These are phyloP conservation scores for Heliothis virescens DNA, from an alignment of 1,140 invertebrate species.

Conservation along the genomic window DNA sequence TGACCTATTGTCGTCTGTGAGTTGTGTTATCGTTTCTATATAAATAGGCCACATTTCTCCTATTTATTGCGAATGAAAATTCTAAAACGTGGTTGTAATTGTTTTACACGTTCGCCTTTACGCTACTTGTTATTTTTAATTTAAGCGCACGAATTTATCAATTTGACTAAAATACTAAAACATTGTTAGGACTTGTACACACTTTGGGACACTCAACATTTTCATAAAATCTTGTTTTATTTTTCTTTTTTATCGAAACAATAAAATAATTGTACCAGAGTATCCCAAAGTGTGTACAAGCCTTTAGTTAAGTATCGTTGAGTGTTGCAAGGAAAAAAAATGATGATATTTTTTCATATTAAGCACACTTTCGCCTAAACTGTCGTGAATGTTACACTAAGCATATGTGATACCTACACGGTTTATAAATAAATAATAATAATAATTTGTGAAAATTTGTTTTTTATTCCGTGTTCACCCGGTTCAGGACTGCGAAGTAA, in stretches of 20 bases:
- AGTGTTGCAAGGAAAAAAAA: constrained; percentile 64
- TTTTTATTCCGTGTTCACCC: constrained; percentile 68
- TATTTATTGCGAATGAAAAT: constrained; percentile 52
- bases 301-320: constrained; percentile 69
- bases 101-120: constrained; percentile 67
- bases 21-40: constrained; percentile 17
- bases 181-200: constrained; percentile 7
- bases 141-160: constrained; percentile 76
- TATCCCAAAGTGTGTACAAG: constrained; percentile 29
- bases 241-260: neutral
- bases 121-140: constrained; percentile 68
- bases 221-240: neutral
- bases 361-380: constrained; percentile 83
- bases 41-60: constrained; percentile 33
- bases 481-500: constrained; percentile 83
- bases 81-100: constrained; percentile 72
- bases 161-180: constrained; percentile 62
- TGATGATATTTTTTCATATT: constrained; percentile 79
- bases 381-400: constrained; percentile 81
- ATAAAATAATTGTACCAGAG: neutral
- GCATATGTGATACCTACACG: constrained; percentile 82
- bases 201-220: constrained; percentile 16
- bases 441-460: constrained; percentile 69
- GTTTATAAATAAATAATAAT: constrained; percentile 83
- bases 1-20: too few species aligned